Percentiles rank a stretch among this genome's conserved stretches.
These are phyloP conservation scores for Sclerodermus sp. DNA, from an alignment of 2,888 invertebrate genomes.

Conservation along the genomic window DNA sequence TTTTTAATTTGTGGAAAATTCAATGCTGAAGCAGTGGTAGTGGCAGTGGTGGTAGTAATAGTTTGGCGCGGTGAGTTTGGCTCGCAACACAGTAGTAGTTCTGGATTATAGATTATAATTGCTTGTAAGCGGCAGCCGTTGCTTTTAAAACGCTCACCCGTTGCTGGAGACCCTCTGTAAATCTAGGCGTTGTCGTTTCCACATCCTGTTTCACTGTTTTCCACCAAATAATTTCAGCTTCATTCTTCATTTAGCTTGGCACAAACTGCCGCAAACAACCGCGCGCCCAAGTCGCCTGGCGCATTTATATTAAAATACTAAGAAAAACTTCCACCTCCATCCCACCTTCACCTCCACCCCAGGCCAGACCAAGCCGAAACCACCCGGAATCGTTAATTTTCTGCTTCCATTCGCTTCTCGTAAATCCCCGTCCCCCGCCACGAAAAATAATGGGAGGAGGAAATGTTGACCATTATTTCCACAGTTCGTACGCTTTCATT, in stretches of 20 bases:
- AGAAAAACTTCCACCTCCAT: slow-evolving; percentile 52
- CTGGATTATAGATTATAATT: no score
- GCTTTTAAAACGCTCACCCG: no score
- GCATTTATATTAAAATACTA: slow-evolving; percentile 59
- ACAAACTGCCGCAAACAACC: slow-evolving; percentile 58
- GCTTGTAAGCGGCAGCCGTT: no score
- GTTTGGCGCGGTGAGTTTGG: no score
- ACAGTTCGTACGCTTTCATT: slow-evolving; percentile 44
- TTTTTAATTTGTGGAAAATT: no score
- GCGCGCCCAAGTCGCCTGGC: slow-evolving; percentile 36
- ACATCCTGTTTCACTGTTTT: slow-evolving; percentile 58
- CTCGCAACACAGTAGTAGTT: no score
- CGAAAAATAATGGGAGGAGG: slow-evolving; percentile 56
- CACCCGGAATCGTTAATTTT: slow-evolving; percentile 56
- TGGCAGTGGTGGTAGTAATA: no score
- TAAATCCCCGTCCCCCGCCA: slow-evolving; percentile 45
- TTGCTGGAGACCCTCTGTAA: slow-evolving; percentile 37
- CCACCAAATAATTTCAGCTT: slow-evolving; percentile 58
- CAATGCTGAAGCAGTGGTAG: no score
- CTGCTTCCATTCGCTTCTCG: slow-evolving; percentile 58
- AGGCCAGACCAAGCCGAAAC: slow-evolving; percentile 17
- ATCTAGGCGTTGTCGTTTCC: slow-evolving; percentile 56
- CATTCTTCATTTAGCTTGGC: slow-evolving; percentile 59
- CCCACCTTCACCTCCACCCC: slow-evolving; percentile 16
- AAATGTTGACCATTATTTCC: slow-evolving; percentile 58